Evolutionary conservation across 2,888 invertebrate species (phyloP).

Genomic region (Plebejus melissa): DNA sequence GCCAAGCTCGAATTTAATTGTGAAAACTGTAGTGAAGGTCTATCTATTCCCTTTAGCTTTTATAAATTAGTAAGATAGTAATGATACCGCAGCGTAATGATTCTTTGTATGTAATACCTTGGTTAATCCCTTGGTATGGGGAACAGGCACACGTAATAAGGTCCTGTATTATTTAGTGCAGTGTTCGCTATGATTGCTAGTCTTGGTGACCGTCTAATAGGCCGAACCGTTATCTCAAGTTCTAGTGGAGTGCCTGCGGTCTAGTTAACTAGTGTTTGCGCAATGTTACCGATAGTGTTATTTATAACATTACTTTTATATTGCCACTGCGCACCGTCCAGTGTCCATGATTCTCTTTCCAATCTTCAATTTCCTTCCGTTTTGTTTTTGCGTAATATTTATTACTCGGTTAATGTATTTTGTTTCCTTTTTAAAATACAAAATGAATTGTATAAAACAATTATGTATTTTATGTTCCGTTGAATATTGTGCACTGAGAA

Average conservation of each 20-base stretch:
- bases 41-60: neutral
- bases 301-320: conserved; percentile 25
- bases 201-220: conserved; percentile 36
- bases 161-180: neutral
- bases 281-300: conserved; percentile 31
- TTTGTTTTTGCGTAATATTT: conserved; percentile 13
- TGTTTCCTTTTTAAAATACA: neutral
- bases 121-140: neutral
- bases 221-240: conserved; percentile 35
- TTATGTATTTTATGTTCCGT: neutral
- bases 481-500: neutral
- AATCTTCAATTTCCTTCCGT: conserved; percentile 13
- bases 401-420: conserved; percentile 10
- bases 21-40: neutral
- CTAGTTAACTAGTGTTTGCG: conserved; percentile 36
- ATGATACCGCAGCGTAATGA: neutral
- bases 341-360: conserved; percentile 3
- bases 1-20: neutral
- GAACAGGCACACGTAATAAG: neutral
- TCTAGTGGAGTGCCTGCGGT: conserved; percentile 36
- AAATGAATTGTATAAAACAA: neutral
- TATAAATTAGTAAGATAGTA: neutral
- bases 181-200: conserved; percentile 29
- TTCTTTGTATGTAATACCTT: too few relatives aligned
- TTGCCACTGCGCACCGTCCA: conserved; percentile 29